A percentile compares a stretch with the other conserved stretches of the same genome.
Evolutionary conservation across 2,113 vertebrate genomes (phyloP).

Genomic region (Dasyornis broadbenti): DNA sequence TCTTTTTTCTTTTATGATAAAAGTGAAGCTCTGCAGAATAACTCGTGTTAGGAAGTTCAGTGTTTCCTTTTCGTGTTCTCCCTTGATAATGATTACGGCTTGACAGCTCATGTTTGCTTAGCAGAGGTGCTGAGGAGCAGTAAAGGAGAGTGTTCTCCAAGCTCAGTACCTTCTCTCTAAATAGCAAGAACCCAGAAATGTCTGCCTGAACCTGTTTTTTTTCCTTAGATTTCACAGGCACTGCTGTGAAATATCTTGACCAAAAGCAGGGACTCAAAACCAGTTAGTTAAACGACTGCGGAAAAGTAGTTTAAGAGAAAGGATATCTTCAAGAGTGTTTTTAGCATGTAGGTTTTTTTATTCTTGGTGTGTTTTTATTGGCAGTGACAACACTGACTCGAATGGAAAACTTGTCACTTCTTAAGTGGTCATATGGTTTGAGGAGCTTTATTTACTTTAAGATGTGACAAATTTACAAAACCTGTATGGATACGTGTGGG

Average conservation of each 20-base stretch:
- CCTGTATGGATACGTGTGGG: not conserved
- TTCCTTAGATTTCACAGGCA: not conserved
- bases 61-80: not conserved
- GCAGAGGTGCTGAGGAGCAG: not conserved
- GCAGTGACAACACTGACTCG: not conserved
- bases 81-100: not conserved
- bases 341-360: not conserved
- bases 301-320: not conserved
- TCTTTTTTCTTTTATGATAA: not conserved
- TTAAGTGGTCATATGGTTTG: not conserved
- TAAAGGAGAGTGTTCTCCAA: not conserved
- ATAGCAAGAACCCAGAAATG: not conserved
- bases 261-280: not conserved
- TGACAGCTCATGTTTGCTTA: not conserved
- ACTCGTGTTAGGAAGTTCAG: not conserved
- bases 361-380: not conserved
- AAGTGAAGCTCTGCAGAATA: not conserved
- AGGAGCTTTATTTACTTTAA: not conserved
- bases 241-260: not conserved
- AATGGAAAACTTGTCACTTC: not conserved
- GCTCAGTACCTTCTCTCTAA: not conserved
- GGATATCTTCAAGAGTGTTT: not conserved
- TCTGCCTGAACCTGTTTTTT: not conserved
- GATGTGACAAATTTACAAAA: not conserved
- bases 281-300: not conserved